Evolutionary conservation across 2,797 vertebrate genomes (phyloP), one percentile per base, ranked within the genome.

Genomic region (Arctocebus calabarensis): DNA sequence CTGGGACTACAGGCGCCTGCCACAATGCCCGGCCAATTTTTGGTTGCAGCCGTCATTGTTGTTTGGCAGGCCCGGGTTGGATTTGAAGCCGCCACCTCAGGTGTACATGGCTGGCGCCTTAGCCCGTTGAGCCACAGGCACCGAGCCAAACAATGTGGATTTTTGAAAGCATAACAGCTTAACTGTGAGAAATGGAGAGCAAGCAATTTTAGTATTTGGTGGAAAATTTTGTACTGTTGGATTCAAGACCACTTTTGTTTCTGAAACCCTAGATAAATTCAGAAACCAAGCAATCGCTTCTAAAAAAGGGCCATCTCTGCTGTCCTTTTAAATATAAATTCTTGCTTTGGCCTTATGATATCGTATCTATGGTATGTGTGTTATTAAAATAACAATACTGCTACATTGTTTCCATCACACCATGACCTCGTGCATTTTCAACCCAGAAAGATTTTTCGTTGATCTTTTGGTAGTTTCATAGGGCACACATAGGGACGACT

Each of bases 191-290:
- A 94, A 82, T 6, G 6, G 32, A 90, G 74, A 91, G 48, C 40
- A 78, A 48, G 7, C 64, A 27, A 75, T 88, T 95, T 90, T 64
- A 85, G 84, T 37, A 45, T 74, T 75, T 92, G 22, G 32, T 64
- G n/a, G 29, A 64, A 88, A 77, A 71, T 10, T 75, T 7, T 10
- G 16, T 73, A 17, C 23, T 70, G 32, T 73, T 95, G 84, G 23
- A 94, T 45, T 75, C 6, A 77, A 74, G 43, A 94, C 37, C 40
- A 75, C 20, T 75, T 94, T 45, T 62, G 32, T 25, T 84, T 11
- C 32, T 70, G 25, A 81, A 43, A 2, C 84, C 75, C 92, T 82
- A 14, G 25, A 71, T 82, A 79, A 75, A 93, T 93, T 74, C 16
- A 88, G 43, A 91, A 97, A 83, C 8, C 32, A 55, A 84, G 14